Base-by-base conservation (phyloP, 2,113 vertebrate genomes). In the Condylura cristata region DNA sequence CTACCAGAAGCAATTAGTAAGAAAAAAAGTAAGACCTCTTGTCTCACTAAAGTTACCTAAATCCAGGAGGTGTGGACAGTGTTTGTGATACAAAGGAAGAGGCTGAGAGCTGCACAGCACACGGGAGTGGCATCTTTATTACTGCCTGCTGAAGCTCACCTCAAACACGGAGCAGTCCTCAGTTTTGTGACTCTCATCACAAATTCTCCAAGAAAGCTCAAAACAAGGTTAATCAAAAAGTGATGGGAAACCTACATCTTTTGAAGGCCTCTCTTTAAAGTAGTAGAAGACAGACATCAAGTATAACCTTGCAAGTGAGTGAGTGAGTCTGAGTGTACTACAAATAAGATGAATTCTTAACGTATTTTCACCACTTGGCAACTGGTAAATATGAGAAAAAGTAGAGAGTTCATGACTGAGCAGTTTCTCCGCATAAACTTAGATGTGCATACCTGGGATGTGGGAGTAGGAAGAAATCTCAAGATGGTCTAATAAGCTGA, bases 1-100 rank as follows among this genome's bases (percentile, higher is more conserved):
- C 60, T 86, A 90, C 61, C 53, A 44, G 34, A 12, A 75, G 76
- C 20, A 9, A 85, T 65, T 65, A 94, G 32, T 44, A 82, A 53
- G 95, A 20, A 89, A 80, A 95, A 65, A 93, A 24, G 68, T 0
- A 87, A 30, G 32, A 2, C 24, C 28, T 89, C 92, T 89, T n/a
- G 78, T 86, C 82, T 76, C 60, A 32, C 53, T 46, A 48, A 95
- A 86, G 14, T 3, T 53, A 78, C 93, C 60, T 12, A 37, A 94
- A 80, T 86, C 90, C 20, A n/a, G 28, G 11, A 28, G 11, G 20
- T 26, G 22, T 30, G 10, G 58, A 61, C 51, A 90, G 68, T 86
- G 75, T 85, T 41, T 80, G 53, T 81, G 53, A 32, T 82, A 72
- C 48, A 30, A 81, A 58, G 34, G 39, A 72, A 84, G 56, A 60